Base-by-base conservation (phyloP, 2,888 invertebrate species). In the Cantharis flavilabris region DNA sequence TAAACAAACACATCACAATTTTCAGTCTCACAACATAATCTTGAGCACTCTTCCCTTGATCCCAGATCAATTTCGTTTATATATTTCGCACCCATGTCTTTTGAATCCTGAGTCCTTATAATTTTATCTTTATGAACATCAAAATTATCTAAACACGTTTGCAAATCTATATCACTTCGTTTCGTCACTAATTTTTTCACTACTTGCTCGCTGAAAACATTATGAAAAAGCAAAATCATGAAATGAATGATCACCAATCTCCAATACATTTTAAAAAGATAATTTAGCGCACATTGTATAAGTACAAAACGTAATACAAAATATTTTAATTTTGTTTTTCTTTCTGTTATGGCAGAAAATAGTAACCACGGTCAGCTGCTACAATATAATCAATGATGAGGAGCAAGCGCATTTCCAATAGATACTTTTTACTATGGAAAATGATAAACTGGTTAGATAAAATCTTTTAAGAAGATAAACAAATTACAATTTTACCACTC, bases 1-100 rank as follows among this genome's bases (percentile, higher is more conserved):
- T 95, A 97, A 82, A 97, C 95, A 88, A 96, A 97, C 23, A 97
- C 96, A 88, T 97, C 97, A 88, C 97, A 97, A 79, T 92, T 89
- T 71, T 94, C 93, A 3, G 96, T 96, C 88, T 95, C 94, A 89
- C 97, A 97, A 89, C 97, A 97, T 80, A 96, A 91, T 72, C 94
- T 91, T 85, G 96, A 90, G 86, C 97, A 97, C 86, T 97, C 96
- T 83, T 93, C 92, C 82, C 95, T 92, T 72, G 94, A 92, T 82
- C 94, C 93, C 85, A 97, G 90, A 87, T 96, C 96, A 80, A 95
- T 92, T 87, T 96, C 96, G 86, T 95, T 96, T 70, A 97, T 89
- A 89, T 95, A 97, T 86, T 94, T 94, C 72, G 97, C 97, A 73
- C 97, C 97, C 92, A 96, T 93, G 72, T 93, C 93, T 84, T 94